Evolutionary conservation across 30 jellyfish, hydroid and myxozoan species (phyloP).

Genomic region (Aurelia coerulea): DNA sequence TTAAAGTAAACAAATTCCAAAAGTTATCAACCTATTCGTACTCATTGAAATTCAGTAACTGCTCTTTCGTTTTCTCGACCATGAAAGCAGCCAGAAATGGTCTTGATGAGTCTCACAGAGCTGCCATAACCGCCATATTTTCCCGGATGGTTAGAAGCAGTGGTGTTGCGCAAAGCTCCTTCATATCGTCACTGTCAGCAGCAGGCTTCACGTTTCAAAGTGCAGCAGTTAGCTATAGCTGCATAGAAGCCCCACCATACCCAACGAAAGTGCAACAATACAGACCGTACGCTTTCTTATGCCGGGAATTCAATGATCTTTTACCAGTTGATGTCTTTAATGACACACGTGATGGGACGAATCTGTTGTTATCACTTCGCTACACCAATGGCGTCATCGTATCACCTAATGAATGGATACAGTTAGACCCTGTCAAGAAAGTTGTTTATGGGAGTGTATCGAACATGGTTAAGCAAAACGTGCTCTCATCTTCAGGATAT

Average conservation of each 20-base stretch:
- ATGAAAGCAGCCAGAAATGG: slow-evolving; percentile 61
- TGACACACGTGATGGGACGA: slow-evolving; percentile 56
- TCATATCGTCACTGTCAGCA: slow-evolving; percentile 31
- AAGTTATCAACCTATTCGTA: slow-evolving; percentile 8
- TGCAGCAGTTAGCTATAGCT: slow-evolving; percentile 58
- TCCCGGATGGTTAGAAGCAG: slow-evolving; percentile 33
- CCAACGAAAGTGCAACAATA: slow-evolving; percentile 5
- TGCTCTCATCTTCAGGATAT: slow-evolving; percentile 24
- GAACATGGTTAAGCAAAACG: slow-evolving; percentile 14
- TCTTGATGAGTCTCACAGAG: slow-evolving; percentile 70
- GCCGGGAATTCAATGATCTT: slow-evolving; percentile 36
- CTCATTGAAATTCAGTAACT: slow-evolving; percentile 64
- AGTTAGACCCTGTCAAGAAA: slow-evolving; percentile 47
- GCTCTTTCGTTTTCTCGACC: slow-evolving; percentile 65
- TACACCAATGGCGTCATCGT: slow-evolving; percentile 60
- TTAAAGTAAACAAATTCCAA: slow-evolving; percentile 63
- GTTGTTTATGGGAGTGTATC: slow-evolving; percentile 77
- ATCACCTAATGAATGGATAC: slow-evolving; percentile 81
- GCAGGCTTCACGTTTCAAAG: slow-evolving; percentile 36
- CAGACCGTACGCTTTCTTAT: slow-evolving; percentile 55
- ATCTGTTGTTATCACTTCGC: slow-evolving; percentile 25
- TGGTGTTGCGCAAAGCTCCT: slow-evolving; percentile 21
- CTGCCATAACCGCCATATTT: slow-evolving; percentile 57
- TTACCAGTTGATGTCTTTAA: slow-evolving; percentile 18
- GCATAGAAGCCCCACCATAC: slow-evolving; percentile 91